Conservation (phyloP, 2,797 vertebrate genomes). For the Brachyalestes nurse region DNA sequence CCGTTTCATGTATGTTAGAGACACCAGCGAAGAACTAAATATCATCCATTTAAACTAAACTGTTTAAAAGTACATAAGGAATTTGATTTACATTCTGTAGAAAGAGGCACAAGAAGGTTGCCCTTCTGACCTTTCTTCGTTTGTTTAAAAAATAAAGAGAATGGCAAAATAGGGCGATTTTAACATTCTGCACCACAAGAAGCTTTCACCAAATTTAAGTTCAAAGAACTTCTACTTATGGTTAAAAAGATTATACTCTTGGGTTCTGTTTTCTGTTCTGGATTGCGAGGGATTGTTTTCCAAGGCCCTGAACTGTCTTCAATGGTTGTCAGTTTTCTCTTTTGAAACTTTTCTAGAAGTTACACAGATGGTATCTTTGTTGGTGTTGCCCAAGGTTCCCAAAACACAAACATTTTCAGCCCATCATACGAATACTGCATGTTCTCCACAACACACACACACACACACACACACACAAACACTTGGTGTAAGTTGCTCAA, state of each 20-base stretch:
- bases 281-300: background rate
- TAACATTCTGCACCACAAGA: too few relatives aligned
- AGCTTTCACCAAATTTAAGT: too few relatives aligned
- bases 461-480: background rate
- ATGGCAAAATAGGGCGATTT: too few relatives aligned
- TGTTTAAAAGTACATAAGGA: too few relatives aligned
- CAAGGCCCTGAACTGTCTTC: conserved; percentile 22
- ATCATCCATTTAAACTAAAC: too few relatives aligned
- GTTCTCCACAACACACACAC: background rate
- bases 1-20: conserved; percentile 8
- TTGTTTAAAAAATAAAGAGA: too few relatives aligned
- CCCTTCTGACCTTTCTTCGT: too few relatives aligned
- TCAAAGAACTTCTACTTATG: background rate
- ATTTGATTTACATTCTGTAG: too few relatives aligned
- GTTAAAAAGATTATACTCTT: conserved; percentile 8
- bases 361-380: background rate
- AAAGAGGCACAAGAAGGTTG: too few relatives aligned
- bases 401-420: conserved; percentile 32
- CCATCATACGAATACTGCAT: conserved; percentile 12
- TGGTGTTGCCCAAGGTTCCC: conserved; percentile 1
- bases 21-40: background rate
- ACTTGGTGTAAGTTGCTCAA: conserved; percentile 20
- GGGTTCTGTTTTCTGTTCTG: conserved; percentile 6
- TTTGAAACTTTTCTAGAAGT: background rate
- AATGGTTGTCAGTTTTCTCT: background rate